Conservation (phyloP, 2,113 vertebrate genomes). For the Willisornis vidua region DNA sequence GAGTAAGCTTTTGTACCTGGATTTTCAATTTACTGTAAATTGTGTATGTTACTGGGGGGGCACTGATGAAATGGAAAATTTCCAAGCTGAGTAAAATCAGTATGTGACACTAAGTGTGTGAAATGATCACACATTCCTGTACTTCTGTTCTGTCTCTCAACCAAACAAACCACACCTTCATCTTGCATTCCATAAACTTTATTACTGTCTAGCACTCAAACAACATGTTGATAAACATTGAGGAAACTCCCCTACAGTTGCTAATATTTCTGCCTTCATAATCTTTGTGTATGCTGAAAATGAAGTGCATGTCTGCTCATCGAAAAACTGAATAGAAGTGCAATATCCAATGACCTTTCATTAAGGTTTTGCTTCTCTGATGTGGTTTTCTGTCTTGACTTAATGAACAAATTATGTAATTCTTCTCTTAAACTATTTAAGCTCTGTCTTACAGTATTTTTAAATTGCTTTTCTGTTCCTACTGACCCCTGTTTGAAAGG, state of each 20-base stretch:
- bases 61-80: background rate
- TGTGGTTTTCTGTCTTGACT: background rate
- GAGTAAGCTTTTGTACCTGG: background rate
- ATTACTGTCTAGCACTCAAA: background rate
- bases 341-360: background rate
- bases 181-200: background rate
- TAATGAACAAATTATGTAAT: background rate
- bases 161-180: background rate
- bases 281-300: background rate
- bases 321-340: background rate
- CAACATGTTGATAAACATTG: background rate
- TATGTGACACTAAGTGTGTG: background rate
- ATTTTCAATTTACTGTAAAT: background rate
- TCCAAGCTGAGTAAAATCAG: background rate
- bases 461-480: background rate
- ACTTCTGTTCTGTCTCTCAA: background rate
- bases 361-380: background rate
- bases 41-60: background rate
- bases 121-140: background rate
- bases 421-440: background rate
- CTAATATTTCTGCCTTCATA: background rate
- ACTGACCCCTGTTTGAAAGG: background rate
- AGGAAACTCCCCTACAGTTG: background rate
- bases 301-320: fast-evolving
- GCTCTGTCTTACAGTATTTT: background rate